These are phyloP conservation scores for Epinephelus cyanopodus DNA, from an alignment of 2,113 vertebrate species.

Conservation along the genomic window DNA sequence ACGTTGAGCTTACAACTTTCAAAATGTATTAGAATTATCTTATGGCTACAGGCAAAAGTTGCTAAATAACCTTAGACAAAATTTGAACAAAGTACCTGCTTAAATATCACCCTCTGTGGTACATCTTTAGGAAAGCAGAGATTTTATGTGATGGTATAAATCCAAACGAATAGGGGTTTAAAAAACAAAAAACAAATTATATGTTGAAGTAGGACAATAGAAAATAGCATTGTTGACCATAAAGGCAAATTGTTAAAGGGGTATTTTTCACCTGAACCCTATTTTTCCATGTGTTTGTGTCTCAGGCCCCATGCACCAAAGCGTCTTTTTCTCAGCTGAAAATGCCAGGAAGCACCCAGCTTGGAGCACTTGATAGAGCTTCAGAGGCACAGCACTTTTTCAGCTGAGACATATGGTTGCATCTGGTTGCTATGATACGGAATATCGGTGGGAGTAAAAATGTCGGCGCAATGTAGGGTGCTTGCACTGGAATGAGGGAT, in stretches of 20 bases:
- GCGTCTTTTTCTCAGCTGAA: too few species aligned
- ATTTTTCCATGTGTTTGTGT: too few species aligned
- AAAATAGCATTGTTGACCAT: not conserved
- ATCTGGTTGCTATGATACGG: too few species aligned
- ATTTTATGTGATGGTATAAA: not conserved
- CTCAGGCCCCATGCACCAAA: too few species aligned
- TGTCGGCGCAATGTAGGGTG: too few species aligned
- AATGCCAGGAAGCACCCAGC: too few species aligned
- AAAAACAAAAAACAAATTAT: not conserved
- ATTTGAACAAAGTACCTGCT: not conserved
- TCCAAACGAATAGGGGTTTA: not conserved
- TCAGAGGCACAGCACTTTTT: too few species aligned
- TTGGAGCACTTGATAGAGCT: too few species aligned
- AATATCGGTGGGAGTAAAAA: too few species aligned
- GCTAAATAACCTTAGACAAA: not conserved
- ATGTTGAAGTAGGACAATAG: not conserved
- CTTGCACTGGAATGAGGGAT: too few species aligned
- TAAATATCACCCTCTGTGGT: not conserved
- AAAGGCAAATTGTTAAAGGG: not conserved
- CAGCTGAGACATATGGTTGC: too few species aligned
- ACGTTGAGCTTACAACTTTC: not conserved
- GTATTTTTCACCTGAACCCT: too few species aligned
- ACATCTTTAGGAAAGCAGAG: not conserved
- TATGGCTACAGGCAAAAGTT: not conserved
- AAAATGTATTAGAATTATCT: not conserved